Evolutionary conservation across 2,113 vertebrate species (phyloP).

Genomic region (Platysteira castanea): DNA sequence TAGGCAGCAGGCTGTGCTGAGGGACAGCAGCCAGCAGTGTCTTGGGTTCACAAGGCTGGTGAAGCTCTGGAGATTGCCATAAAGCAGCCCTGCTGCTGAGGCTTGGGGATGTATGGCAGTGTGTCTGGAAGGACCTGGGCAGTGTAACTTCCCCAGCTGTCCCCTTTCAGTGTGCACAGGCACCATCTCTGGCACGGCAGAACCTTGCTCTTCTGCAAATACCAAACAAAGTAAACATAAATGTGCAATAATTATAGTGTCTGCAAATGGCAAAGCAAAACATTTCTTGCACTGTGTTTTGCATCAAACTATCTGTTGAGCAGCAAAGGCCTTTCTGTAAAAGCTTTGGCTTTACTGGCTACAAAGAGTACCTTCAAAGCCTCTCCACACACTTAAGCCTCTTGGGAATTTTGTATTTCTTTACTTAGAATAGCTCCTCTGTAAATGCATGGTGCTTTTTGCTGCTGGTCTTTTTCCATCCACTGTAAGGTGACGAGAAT

Average conservation of each 20-base stretch:
- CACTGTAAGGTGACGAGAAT: background rate
- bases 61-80: background rate
- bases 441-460: background rate
- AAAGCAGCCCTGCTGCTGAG: background rate
- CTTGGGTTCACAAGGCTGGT: background rate
- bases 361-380: background rate
- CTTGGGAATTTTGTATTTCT: background rate
- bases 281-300: background rate
- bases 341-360: background rate
- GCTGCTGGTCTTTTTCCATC: background rate
- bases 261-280: background rate
- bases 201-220: background rate
- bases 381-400: background rate
- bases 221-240: background rate
- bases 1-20: background rate
- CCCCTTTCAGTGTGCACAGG: background rate
- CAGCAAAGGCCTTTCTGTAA: background rate
- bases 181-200: background rate
- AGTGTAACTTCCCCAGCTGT: background rate
- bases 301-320: background rate
- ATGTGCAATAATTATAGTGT: background rate
- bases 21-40: background rate
- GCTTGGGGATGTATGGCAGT: rapidly evolving
- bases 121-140: background rate
- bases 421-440: background rate